phyloP scores from a whole-genome alignment of 2,797 vertebrate genomes.

The Lithobates pipiens region DNA sequence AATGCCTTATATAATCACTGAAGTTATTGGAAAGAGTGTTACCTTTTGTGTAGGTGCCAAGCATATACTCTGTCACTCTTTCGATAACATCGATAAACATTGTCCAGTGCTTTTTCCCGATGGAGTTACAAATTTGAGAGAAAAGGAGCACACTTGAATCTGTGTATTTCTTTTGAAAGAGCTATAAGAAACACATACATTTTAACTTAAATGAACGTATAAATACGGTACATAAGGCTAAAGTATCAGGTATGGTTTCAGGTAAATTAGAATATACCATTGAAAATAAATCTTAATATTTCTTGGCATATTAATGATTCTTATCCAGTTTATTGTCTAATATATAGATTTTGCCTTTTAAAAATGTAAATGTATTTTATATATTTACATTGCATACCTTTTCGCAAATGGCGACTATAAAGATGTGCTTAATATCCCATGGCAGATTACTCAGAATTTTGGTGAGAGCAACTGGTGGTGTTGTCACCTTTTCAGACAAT shows the following conservation, averaged over 20 bases:
- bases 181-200: conserved; percentile 47
- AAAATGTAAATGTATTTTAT: background rate
- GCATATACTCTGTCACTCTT: conserved; percentile 51
- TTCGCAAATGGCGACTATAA: conserved; percentile 52
- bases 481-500: background rate
- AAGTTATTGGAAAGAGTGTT: background rate
- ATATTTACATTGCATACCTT: conserved; percentile 50
- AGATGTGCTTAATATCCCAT: conserved; percentile 52
- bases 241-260: no score
- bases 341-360: no score
- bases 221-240: no score
- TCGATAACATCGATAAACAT: conserved; percentile 54
- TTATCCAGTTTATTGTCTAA: no score
- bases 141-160: conserved; percentile 13
- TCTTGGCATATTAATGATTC: no score
- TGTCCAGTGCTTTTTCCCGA: conserved; percentile 51
- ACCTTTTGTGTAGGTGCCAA: conserved; percentile 43
- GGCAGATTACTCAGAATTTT: conserved; percentile 37
- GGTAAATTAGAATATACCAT: background rate
- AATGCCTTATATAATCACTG: background rate
- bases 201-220: background rate
- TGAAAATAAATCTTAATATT: background rate
- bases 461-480: background rate
- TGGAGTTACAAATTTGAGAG: conserved; percentile 17
- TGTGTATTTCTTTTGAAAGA: conserved; percentile 36